Base-by-base conservation (phyloP, 2,797 vertebrate genomes). In the Peromyscus aztecus region DNA sequence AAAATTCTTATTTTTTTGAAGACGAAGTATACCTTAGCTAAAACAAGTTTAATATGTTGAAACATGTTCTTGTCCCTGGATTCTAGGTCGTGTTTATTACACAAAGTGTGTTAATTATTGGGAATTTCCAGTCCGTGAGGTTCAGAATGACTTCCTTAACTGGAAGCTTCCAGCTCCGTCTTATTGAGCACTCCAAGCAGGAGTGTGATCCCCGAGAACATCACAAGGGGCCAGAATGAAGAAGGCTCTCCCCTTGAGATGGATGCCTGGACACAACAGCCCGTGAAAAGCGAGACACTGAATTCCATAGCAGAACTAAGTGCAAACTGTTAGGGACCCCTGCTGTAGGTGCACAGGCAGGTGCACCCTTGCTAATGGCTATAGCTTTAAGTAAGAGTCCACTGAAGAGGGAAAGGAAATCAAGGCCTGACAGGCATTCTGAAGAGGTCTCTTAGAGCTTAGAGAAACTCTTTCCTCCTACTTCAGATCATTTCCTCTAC, bases 11-110 rank as follows among this genome's bases (percentile, higher is more conserved):
- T 73, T 89, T 92, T 81, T 61, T 37, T 1, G 81, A 95, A 96
- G 76, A 87, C 49, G 94, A 96, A 95, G 89, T 87, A 89, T 80
- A 46, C 16, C 2, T 96, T 86, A 95, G 90, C 43, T 92, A 83
- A 96, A 96, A 55, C 91, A 83, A 78, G 86, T 95, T 95, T 96
- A 95, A 49, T 81, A 87, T 73, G 73, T 19, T 90, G 46, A 67
- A 80, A 96, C 71, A 59, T 71, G 91, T 31, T 67, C 92, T 81
- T 2, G 49, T 93, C 89, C 93, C 76, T 77, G 49, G 52, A 73
- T 87, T 91, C 77, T 73, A 93, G 89, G 49, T 78, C 82, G 57
- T 90, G 94, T 65, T 92, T 83, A 87, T 63, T 95, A 87, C 9
- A 82, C 67, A 87, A 91, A 94, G 84, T 92, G 69, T 97, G 52